Evolutionary conservation across 1,140 invertebrate species (phyloP).

Genomic region (Trichogramma pretiosum): DNA sequence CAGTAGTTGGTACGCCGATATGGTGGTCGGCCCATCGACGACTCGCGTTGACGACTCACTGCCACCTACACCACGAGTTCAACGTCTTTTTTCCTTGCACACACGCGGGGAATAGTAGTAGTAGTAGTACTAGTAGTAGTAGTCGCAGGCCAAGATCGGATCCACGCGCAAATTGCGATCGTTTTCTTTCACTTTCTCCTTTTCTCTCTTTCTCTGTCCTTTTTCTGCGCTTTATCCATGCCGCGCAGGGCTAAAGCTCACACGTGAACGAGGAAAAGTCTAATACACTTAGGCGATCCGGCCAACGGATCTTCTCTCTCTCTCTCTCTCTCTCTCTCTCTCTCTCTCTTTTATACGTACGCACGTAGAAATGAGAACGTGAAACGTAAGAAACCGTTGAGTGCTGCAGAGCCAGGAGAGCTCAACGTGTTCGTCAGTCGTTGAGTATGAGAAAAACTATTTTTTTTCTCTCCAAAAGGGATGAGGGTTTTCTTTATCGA

Average conservation of each 20-base stretch:
- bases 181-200: constrained; percentile 7
- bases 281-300: constrained; percentile 37
- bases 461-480: constrained; percentile 6
- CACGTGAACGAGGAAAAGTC: constrained; percentile 24
- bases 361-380: too few species aligned
- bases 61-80: constrained; percentile 19
- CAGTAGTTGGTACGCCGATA: too few species aligned
- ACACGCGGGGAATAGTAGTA: constrained; percentile 2
- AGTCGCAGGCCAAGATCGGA: too few species aligned
- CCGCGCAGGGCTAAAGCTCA: not conserved
- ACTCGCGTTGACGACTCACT: too few species aligned
- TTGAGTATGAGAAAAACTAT: not conserved
- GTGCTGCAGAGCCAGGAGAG: not conserved
- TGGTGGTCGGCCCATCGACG: too few species aligned
- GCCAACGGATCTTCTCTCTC: too few species aligned
- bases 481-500: too few species aligned
- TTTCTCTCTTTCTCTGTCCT: constrained; percentile 1
- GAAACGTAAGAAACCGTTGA: constrained; percentile 8
- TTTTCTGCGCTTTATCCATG: not conserved
- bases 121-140: too few species aligned
- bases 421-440: not conserved
- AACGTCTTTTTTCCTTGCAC: constrained; percentile 23
- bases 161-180: too few species aligned
- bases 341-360: too few species aligned
- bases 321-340: too few species aligned